Evolutionary conservation across 2,888 invertebrate genomes (phyloP).

Genomic region (Aleiodes leptofemur): DNA sequence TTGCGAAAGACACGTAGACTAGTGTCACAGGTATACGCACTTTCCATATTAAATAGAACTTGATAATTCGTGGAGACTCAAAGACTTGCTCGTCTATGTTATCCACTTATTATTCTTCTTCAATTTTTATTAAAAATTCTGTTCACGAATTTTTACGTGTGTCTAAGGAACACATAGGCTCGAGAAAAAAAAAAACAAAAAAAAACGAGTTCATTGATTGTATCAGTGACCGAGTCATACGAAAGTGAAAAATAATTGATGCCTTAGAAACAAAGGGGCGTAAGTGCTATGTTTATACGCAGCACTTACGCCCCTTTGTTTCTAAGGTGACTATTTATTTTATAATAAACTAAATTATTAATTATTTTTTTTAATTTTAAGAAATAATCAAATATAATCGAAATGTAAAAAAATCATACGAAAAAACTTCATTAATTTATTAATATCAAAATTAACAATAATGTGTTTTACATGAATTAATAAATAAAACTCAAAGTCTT

Average conservation of each 20-base stretch:
- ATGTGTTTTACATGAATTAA: too few relatives aligned
- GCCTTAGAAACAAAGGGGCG: too few relatives aligned
- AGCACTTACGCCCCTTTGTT: too few relatives aligned
- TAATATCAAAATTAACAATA: too few relatives aligned
- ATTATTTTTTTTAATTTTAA: too few relatives aligned
- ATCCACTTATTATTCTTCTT: slow-evolving; percentile 37
- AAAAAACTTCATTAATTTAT: too few relatives aligned
- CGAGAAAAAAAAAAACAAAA: slow-evolving; percentile 25
- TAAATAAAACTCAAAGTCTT: too few relatives aligned
- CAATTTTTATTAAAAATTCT: slow-evolving; percentile 42
- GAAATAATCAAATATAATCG: too few relatives aligned
- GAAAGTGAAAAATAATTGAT: slow-evolving; percentile 11
- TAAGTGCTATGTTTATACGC: too few relatives aligned
- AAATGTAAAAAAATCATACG: too few relatives aligned
- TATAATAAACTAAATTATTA: too few relatives aligned
- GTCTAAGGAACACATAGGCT: not conserved
- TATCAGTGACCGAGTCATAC: not conserved
- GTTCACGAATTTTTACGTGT: slow-evolving; percentile 10
- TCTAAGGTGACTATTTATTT: too few relatives aligned
- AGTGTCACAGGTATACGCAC: slow-evolving; percentile 48
- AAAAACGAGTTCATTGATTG: slow-evolving; percentile 33
- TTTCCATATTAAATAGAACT: slow-evolving; percentile 55
- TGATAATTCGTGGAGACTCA: slow-evolving; percentile 43
- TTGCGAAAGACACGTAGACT: slow-evolving; percentile 54
- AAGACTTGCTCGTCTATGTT: slow-evolving; percentile 33